Percentiles rank a stretch among this genome's conserved stretches.
These are phyloP conservation scores for Aproaerema taeniolella DNA, from an alignment of 2,888 invertebrate genomes.

Conservation along the genomic window DNA sequence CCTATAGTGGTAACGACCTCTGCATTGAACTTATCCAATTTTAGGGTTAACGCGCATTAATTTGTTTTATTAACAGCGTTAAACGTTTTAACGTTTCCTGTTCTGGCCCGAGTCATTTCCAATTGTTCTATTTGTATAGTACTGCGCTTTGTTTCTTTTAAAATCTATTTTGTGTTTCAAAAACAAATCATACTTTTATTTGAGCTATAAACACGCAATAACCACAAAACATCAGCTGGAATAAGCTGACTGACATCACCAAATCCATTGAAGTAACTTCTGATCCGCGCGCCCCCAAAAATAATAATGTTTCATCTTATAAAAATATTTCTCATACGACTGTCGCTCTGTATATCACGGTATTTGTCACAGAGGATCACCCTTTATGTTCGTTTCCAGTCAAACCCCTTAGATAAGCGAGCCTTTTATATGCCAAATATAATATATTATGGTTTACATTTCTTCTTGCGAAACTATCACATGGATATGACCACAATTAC, in stretches of 20 bases:
- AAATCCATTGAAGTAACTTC: slow-evolving; percentile 65
- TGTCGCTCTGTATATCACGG: slow-evolving; percentile 75
- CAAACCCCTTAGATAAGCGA: slow-evolving; percentile 78
- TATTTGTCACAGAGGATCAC: slow-evolving; percentile 78
- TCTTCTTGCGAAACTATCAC: slow-evolving; percentile 39
- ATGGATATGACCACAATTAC: slow-evolving; percentile 55
- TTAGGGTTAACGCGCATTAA: slow-evolving; percentile 73
- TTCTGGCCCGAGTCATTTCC: slow-evolving; percentile 46
- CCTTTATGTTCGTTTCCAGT: slow-evolving; percentile 78
- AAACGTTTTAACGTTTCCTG: slow-evolving; percentile 70
- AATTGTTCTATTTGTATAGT: slow-evolving; percentile 38
- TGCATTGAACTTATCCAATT: slow-evolving; percentile 76
- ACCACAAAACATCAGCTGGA: slow-evolving; percentile 26
- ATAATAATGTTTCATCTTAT: slow-evolving; percentile 78
- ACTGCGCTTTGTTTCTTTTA: slow-evolving; percentile 1
- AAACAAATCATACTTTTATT: neutral
- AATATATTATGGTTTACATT: slow-evolving; percentile 77
- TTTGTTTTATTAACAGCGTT: slow-evolving; percentile 73
- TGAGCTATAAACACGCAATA: slow-evolving; percentile 15
- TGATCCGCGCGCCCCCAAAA: slow-evolving; percentile 71
- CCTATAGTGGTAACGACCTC: slow-evolving; percentile 74
- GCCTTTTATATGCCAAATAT: slow-evolving; percentile 78
- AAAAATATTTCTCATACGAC: slow-evolving; percentile 77
- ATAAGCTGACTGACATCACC: slow-evolving; percentile 40
- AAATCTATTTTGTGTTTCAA: neutral